Conservation (phyloP, 2,888 invertebrate species). For the Aleiodes alternator region DNA sequence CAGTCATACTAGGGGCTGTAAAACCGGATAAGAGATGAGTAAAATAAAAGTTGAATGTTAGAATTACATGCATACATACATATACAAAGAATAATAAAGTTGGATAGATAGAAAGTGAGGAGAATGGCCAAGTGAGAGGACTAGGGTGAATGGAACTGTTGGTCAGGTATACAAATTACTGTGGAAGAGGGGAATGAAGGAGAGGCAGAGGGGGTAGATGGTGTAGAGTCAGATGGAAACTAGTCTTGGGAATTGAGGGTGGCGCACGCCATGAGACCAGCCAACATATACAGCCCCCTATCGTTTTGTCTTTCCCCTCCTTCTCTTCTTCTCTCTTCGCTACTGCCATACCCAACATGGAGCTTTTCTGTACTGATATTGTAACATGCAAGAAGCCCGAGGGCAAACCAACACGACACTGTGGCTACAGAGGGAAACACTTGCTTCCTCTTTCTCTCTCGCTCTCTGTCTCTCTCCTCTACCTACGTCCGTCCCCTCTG, state of each 20-base stretch:
- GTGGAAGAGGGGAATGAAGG: slow-evolving; percentile 43
- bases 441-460: slow-evolving; percentile 27
- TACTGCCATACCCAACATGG: slow-evolving; percentile 25
- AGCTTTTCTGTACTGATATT: slow-evolving; percentile 50
- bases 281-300: slow-evolving; percentile 60
- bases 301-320: slow-evolving; percentile 53
- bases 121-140: slow-evolving; percentile 17
- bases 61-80: background rate
- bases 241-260: slow-evolving; percentile 68
- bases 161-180: slow-evolving; percentile 45
- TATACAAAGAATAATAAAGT: slow-evolving; percentile 23
- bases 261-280: slow-evolving; percentile 60
- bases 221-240: slow-evolving; percentile 64
- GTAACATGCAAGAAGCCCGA: slow-evolving; percentile 53
- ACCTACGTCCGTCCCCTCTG: background rate
- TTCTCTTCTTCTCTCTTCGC: background rate
- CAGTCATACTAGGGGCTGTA: slow-evolving; percentile 52
- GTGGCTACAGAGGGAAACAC: slow-evolving; percentile 22
- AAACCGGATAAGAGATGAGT: slow-evolving; percentile 62
- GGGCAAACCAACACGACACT: slow-evolving; percentile 45
- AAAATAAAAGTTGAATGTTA: slow-evolving; percentile 33
- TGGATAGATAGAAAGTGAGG: background rate
- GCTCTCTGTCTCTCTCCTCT: slow-evolving; percentile 31
- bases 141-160: slow-evolving; percentile 20
- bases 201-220: slow-evolving; percentile 57